Conservation (phyloP, 2,797 vertebrate species). For the Otus scops region DNA sequence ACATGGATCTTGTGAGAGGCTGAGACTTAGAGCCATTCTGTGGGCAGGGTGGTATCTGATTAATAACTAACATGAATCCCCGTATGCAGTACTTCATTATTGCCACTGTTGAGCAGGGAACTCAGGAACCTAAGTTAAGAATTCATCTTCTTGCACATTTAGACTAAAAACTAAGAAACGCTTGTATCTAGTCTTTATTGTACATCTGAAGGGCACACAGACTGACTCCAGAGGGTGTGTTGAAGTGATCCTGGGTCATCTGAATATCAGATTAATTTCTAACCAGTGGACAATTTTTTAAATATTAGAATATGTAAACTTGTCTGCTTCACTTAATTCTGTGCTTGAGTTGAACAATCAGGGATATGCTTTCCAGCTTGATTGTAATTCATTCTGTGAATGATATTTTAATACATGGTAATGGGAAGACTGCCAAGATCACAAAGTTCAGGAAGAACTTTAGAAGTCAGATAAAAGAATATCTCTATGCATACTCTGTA, state of each 20-base stretch:
- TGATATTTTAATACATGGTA: conserved; percentile 37
- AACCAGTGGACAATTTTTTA: background rate
- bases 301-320: conserved; percentile 27
- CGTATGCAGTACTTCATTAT: background rate
- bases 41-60: background rate
- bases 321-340: conserved; percentile 21
- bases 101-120: background rate
- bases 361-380: conserved; percentile 5
- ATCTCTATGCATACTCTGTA: background rate
- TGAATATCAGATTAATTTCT: conserved; percentile 27
- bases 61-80: background rate
- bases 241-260: background rate
- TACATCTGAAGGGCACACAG: background rate
- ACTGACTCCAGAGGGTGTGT: background rate
- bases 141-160: background rate
- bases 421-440: conserved; percentile 33
- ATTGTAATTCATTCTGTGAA: conserved; percentile 36
- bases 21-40: background rate
- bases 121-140: background rate
- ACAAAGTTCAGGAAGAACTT: conserved; percentile 39
- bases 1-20: background rate
- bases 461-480: conserved; percentile 42
- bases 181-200: background rate
- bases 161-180: background rate
- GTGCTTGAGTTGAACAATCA: conserved; percentile 3